Evolutionary conservation across 2,888 invertebrate species (phyloP), one percentile per base, ranked within the genome.

Genomic region (Spodoptera exigua): DNA sequence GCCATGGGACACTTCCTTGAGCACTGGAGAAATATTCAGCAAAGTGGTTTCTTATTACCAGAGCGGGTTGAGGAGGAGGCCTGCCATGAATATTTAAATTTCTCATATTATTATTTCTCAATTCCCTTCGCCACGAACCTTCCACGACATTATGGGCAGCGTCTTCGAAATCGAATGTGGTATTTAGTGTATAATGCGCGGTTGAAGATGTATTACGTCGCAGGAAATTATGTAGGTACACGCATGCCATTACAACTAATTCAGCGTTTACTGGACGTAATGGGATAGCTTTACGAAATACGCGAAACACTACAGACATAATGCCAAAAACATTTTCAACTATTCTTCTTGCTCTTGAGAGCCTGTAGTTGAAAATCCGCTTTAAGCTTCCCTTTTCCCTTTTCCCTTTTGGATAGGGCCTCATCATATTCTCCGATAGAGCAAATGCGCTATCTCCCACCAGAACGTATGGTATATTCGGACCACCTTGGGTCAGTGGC

Each of bases 361-460:
- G 36, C 58, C 77, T 61, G 54, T 66, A 62, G 53, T 64, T 64
- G 53, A 44, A 65, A 57, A 61, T 60, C 47, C 53, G 64, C 13
- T 36, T 55, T 60, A 37, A 37, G 16, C 21, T 53, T 18, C 52
- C 53, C 1, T 16, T 43, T 78, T 60, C 53, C 73, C 65, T 64
- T 39, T 65, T 44, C 68, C 60, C n/a, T n/a, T n/a, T n/a, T 27
- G 63, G 59, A 65, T 69, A 76, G 27, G 68, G 74, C 66, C 63
- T 74, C 75, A 77, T 71, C 51, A 66, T 61, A 58, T 74, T 75
- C 66, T 70, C 70, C 9, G 62, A 39, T 36, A 67, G 27, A 27
- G 67, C 62, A 59, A 60, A 57, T 14, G 67, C 62, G 39, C 74
- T 67, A 76, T 85, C 84, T 73, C 81, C 79, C 46, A 72, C 55